These are phyloP conservation scores for Calypte anna DNA, from an alignment of 2,113 vertebrate genomes.

Conservation along the genomic window DNA sequence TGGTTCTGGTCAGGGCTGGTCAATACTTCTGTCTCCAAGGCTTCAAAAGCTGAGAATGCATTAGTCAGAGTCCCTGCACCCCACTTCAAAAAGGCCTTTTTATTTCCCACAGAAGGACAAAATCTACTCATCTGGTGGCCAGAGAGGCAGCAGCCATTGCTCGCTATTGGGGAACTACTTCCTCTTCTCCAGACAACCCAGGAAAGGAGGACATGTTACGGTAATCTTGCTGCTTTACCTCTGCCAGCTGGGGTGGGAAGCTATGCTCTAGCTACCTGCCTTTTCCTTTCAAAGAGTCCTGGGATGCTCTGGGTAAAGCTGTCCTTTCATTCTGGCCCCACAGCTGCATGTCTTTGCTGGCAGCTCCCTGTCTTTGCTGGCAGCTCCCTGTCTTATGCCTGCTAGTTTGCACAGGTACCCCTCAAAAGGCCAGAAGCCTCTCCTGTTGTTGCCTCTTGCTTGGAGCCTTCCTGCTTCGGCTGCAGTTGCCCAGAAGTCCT, in stretches of 20 bases:
- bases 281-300: background rate
- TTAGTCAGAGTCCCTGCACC: background rate
- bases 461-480: background rate
- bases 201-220: constrained; percentile 63
- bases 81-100: background rate
- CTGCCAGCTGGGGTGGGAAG: background rate
- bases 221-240: constrained; percentile 24
- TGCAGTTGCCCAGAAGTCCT: background rate
- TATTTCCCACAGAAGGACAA: constrained; percentile 46
- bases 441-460: background rate
- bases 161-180: constrained; percentile 55
- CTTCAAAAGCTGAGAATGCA: background rate
- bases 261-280: background rate
- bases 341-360: background rate
- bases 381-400: background rate
- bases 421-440: background rate
- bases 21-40: background rate
- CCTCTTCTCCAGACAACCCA: constrained; percentile 19
- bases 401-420: no score
- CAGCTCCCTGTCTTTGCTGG: background rate
- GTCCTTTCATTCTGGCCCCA: background rate
- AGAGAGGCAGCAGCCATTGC: constrained; percentile 70
- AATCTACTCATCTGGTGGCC: constrained; percentile 61
- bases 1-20: background rate
- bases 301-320: background rate